Evolutionary conservation across 2,113 vertebrate species (phyloP), one percentile per base, ranked within the genome.

Genomic region (Pungitius pungitius): DNA sequence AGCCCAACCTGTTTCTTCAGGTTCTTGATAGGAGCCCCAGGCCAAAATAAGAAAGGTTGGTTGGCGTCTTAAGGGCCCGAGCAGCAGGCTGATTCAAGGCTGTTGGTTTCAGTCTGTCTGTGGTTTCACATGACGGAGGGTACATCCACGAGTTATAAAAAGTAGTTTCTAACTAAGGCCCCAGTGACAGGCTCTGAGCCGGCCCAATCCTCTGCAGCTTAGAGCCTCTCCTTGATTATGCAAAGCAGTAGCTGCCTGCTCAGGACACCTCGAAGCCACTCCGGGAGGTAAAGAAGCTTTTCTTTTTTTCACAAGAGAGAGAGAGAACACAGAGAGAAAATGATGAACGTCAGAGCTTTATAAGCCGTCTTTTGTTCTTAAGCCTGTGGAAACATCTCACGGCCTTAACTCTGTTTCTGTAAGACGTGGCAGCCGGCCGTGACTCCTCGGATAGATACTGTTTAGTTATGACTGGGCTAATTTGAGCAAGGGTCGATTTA

Each of bases 251-350:
- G 75, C 77, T 90, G 80, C 69, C 74, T 86, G 74, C 81, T 89
- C 80, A 80, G 87, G 87, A 88, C 84, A 87, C 87, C 84, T 83
- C 86, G 1, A 73, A 91, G 85, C 71, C 80, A 85, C 84, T 82
- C 86, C 40, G 20, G 59, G 86, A 88, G 84, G 72, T 73, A 89
- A 87, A 90, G 86, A 90, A 82, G 87, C 87, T 91, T 91, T 88
- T 73, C 85, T 83, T 77, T 61, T 78, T 43, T 78, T 78, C 81
- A 76, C 62, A 77, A 15, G n/a, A 75, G 72, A 20, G 39, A 86
- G 69, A 81, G 68, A 83, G 67, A 83, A 81, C 68, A 84, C 51
- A 75, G 75, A 73, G 77, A 54, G 57, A 82, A 73, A 87, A 79
- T 81, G 77, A 84, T 77, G 81, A 73, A 83, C 82, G 74, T 79